phyloP scores from a whole-genome alignment of 2,113 vertebrate species.

The Hirundichthys speculiger region DNA sequence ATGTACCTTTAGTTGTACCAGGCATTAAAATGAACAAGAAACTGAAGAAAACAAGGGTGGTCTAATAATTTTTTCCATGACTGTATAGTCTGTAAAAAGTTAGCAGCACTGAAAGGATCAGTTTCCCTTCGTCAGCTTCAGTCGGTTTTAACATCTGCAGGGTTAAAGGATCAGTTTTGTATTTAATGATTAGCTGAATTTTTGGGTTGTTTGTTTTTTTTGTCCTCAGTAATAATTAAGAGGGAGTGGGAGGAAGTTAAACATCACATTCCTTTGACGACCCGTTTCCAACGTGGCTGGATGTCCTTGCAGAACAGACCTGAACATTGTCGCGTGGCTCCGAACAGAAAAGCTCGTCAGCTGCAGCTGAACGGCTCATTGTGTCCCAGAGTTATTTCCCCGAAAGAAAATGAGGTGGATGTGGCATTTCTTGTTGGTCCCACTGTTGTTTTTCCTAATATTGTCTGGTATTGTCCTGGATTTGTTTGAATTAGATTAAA shows the following conservation, averaged over 20 bases:
- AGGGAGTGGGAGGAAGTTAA: slow-evolving; percentile 40
- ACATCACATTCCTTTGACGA: slow-evolving; percentile 29
- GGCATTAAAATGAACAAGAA: no score
- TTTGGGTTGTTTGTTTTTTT: no score
- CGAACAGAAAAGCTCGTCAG: neutral
- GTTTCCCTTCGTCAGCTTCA: neutral
- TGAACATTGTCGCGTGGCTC: neutral
- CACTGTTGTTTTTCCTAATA: neutral
- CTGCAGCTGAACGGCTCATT: neutral
- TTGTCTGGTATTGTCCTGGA: slow-evolving; percentile 4
- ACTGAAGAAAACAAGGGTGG: no score
- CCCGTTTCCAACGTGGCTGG: slow-evolving; percentile 34
- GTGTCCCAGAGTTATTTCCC: neutral
- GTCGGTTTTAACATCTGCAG: neutral
- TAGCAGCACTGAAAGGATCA: no score
- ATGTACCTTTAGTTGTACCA: no score
- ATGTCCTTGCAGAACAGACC: neutral
- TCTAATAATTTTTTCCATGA: no score
- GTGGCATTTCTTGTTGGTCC: neutral
- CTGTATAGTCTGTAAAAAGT: no score
- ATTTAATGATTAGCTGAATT: slow-evolving; percentile 14
- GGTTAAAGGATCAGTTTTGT: slow-evolving; percentile 6
- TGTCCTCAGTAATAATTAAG: slow-evolving; percentile 31
- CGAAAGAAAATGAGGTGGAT: neutral
- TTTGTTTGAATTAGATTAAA: slow-evolving; percentile 8